Conservation (phyloP, 2,888 invertebrate genomes). For the Trissonchulus latispiculum region DNA sequence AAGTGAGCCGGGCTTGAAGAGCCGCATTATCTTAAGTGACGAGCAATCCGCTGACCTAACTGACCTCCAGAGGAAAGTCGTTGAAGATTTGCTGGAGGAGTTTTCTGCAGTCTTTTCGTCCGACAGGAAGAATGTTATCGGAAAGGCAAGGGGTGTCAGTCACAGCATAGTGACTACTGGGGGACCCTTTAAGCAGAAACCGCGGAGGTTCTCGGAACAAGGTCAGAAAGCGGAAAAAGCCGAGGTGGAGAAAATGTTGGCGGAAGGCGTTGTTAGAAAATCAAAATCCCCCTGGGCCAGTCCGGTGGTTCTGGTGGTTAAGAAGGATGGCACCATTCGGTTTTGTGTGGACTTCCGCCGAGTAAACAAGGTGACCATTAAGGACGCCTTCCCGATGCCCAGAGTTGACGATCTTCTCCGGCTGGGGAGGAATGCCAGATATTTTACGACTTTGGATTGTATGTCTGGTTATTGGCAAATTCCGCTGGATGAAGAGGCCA, state of each 20-base stretch:
- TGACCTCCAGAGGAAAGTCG: not conserved
- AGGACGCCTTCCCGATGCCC: not conserved
- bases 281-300: not conserved
- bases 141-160: not conserved
- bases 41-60: not conserved
- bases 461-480: not conserved
- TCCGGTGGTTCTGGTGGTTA: not conserved
- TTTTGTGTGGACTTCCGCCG: not conserved
- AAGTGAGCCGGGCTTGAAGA: not conserved
- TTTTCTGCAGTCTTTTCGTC: not conserved
- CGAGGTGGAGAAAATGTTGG: not conserved
- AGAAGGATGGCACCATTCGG: not conserved
- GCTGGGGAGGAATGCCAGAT: not conserved
- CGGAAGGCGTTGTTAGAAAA: not conserved
- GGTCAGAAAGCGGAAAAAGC: not conserved
- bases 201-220: not conserved
- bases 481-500: not conserved
- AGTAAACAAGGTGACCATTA: not conserved
- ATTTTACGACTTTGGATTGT: not conserved
- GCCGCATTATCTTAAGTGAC: not conserved
- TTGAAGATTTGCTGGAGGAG: not conserved
- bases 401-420: not conserved
- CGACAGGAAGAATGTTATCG: not conserved
- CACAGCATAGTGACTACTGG: not conserved
- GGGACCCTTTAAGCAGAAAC: not conserved